Conservation (phyloP, 1,140 invertebrate species). For the Brevipalpus yothersi region DNA sequence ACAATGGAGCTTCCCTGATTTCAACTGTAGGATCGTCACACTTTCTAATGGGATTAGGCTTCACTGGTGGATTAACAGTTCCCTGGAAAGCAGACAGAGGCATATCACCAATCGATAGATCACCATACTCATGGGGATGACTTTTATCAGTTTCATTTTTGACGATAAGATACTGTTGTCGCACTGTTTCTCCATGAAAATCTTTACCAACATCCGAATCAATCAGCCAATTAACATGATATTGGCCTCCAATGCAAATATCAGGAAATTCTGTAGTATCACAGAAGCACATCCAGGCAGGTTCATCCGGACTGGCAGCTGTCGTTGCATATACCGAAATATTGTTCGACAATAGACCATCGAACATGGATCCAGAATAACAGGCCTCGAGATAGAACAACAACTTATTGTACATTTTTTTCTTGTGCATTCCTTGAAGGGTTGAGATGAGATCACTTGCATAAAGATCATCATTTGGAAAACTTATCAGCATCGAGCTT, state of each 20-base stretch:
- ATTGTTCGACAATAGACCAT: slow-evolving; percentile 26
- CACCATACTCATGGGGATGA: slow-evolving; percentile 32
- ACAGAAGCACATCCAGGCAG: slow-evolving; percentile 32
- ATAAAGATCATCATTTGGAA: slow-evolving; percentile 24
- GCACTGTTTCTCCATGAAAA: slow-evolving; percentile 26
- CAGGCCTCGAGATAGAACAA: slow-evolving; percentile 39
- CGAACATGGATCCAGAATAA: slow-evolving; percentile 40
- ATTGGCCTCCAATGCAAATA: slow-evolving; percentile 33
- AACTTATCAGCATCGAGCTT: slow-evolving; percentile 29
- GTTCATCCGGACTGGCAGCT: slow-evolving; percentile 32
- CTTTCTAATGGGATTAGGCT: background rate
- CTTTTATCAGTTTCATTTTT: slow-evolving; percentile 32
- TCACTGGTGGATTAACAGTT: slow-evolving; percentile 21
- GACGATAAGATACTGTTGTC: slow-evolving; percentile 30
- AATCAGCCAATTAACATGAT: slow-evolving; percentile 40
- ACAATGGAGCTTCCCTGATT: background rate
- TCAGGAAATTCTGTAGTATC: slow-evolving; percentile 25
- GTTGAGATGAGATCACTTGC: slow-evolving; percentile 21
- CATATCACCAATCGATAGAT: slow-evolving; percentile 21
- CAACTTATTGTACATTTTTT: slow-evolving; percentile 24
- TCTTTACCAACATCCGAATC: slow-evolving; percentile 34
- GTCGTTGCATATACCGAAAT: slow-evolving; percentile 37
- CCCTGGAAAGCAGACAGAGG: slow-evolving; percentile 21
- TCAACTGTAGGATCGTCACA: background rate
- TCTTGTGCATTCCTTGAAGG: slow-evolving; percentile 21